Base-by-base conservation (phyloP, 1,140 invertebrate species). In the Phocides pigmalion region DNA sequence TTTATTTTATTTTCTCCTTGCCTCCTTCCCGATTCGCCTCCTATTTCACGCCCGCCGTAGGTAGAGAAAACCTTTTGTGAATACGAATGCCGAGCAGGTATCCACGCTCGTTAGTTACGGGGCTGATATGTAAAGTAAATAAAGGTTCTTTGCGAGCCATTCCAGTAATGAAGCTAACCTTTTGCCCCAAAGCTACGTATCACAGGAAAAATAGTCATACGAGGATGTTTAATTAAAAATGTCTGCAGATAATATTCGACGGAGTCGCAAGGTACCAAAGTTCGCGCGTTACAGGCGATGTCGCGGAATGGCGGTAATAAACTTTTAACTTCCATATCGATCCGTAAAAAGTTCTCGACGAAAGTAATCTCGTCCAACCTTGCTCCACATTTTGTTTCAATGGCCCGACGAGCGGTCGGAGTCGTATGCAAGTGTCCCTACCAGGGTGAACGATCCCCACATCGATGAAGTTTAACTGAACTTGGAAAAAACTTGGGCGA, bases 1-100 rank as follows among this genome's bases (percentile, higher is more conserved):
- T 89, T 90, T 84, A 90, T 90, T 90, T 90, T 90, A 89, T 90
- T 90, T 88, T 89, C 88, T 87, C 85, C 87, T 87, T 84, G 76
- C 85, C 87, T 90, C 88, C 86, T 88, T 89, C 84, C 82, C 71
- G 79, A 28, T 76, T 89, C 81, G 75, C 83, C 88, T 88, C 87
- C 88, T 89, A 86, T 87, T 89, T 87, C 68, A 87, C 88, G 87
- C 85, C 88, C 85, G 86, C 71, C 72, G 81, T 87, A 89, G 88
- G 86, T 86, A 87, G 85, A 83, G 69, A 82, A 81, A 87, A 88
- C 84, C 88, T 87, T 89, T 88, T 86, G 76, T 87, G 85, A 89
- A 89, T 89, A 87, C 87, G 82, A 88, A 90, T 89, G 82, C 83
- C 76, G 86, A 83, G 80, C 85, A 89, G 85, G 87, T 87, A 90